Evolutionary conservation across 2,888 invertebrate genomes (phyloP), one percentile per base, ranked within the genome.

Genomic region (Lottia gigantea): DNA sequence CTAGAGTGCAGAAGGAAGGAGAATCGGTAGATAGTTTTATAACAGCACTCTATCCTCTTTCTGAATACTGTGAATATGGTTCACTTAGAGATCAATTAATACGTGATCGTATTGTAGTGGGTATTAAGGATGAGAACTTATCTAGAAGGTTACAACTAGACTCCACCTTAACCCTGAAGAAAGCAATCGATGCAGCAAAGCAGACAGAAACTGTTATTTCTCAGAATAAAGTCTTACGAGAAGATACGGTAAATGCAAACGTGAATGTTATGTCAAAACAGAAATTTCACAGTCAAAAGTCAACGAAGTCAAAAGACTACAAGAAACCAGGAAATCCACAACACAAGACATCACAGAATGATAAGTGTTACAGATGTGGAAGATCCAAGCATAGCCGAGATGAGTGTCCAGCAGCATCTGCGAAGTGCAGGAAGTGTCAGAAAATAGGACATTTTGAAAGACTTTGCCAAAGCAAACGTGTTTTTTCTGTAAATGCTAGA

Each of bases 1-100:
- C 16, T 7, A 49, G 49, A 16, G 11, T 1, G 6, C n/a, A 49
- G 19, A 16, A 19, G 0, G 49, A 49, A 19, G 49, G 49, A 15
- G 49, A 49, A 19, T 15, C 49, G 7, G 49, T 7, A 12, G 49
- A 49, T 49, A n/a, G n/a, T 49, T 49, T 49, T 49, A 49, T 49
- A 14, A 49, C 49, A 16, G 11, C 49, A n/a, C 19, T 49, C 16
- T 19, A 49, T 49, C 49, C 49, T 16, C 49, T 49, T 19, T 14
- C 49, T 16, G 49, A 49, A 19, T 19, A 49, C 19, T 49, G 49
- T 49, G 49, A 49, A 49, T 49, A n/a, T 49, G 49, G 49, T 49
- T 16, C 15, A 49, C 16, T 49, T 16, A 16, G 49, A n/a, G 49
- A n/a, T 49, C 16, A 49, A 49, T 19, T 49, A 8, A 49, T 49